Conservation (phyloP, 2,888 invertebrate genomes). For the Pachymerium ferrugineum region DNA sequence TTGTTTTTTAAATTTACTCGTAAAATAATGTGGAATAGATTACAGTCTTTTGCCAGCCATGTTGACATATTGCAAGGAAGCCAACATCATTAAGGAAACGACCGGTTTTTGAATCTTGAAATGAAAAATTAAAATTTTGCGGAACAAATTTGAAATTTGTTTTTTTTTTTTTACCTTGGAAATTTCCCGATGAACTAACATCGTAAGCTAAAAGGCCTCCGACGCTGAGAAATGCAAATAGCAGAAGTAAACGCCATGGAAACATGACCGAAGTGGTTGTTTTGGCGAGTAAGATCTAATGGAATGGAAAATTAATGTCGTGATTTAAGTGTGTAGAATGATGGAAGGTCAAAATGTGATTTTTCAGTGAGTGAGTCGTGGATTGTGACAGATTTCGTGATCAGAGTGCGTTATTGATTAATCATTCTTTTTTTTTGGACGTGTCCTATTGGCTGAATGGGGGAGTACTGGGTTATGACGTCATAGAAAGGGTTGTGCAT, state of each 20-base stretch:
- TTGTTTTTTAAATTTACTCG: not conserved
- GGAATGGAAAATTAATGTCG: no score
- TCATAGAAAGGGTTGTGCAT: not conserved
- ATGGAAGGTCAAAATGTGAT: no score
- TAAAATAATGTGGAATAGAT: not conserved
- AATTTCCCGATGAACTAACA: constrained; percentile 41
- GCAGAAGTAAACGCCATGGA: constrained; percentile 41
- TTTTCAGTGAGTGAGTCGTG: not conserved
- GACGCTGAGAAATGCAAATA: constrained; percentile 41
- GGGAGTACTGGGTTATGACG: not conserved
- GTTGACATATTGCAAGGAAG: not conserved
- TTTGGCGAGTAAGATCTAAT: not conserved
- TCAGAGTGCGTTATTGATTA: not conserved
- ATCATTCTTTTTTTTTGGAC: not conserved
- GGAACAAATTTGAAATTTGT: no score
- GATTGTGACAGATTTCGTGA: not conserved
- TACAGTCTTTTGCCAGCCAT: not conserved
- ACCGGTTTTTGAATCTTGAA: not conserved
- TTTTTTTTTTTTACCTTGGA: constrained; percentile 42
- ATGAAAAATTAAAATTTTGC: no score
- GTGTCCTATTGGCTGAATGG: not conserved
- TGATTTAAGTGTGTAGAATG: no score
- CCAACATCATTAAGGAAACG: constrained; percentile 28
- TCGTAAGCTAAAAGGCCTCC: constrained; percentile 44
- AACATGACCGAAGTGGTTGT: not conserved